Evolutionary conservation across 1,140 invertebrate genomes (phyloP), one percentile per base, ranked within the genome.

Genomic region (Magallana gigas): DNA sequence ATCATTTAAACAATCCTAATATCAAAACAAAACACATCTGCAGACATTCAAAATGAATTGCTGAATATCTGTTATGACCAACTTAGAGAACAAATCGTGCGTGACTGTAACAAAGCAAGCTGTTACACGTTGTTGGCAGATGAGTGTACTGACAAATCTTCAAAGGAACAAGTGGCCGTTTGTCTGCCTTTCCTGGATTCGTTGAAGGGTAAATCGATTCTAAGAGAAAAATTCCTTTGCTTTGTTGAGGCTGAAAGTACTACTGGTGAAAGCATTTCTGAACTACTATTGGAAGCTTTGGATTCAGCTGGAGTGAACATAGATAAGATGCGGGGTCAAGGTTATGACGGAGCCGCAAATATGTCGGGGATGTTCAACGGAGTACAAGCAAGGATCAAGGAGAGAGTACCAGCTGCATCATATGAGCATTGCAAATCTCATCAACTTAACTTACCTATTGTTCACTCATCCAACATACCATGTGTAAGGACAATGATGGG

Each of bases 371-470:
- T 80, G n/a, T 56, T 81, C n/a, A 68, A 57, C 14, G 89, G 90
- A 14, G 85, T 91, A 18, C 87, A 57, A 59, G 87, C 87, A 16
- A 76, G 80, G 23, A 90, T 90, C 5, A 5, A 64, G 62, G 57
- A 71, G 58, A 11, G 57, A 5, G 14, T 60, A 12, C 89, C 89
- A 29, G 18, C 57, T 7, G 89, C 87, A 6, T 16, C 68, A 4
- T 90, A 90, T 82, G 85, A 58, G 4, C 90, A 90, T 59, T 90
- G 90, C 57, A 81, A 76, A 80, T 83, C 80, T 14, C 90, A 91
- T 83, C 71, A 58, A 68, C 59, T 91, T 11, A 91, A 91, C 68
- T 71, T 91, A 23, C 48, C 84, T 12, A 87, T 91, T 36, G 18
- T 87, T n/a, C 88, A 91, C 59, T 58, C 68, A 3, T 85, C 81